Percentiles rank a stretch among this genome's conserved stretches.
Conservation (phyloP, 2,888 invertebrate genomes). For the Leptinotarsa rubiginosa region DNA sequence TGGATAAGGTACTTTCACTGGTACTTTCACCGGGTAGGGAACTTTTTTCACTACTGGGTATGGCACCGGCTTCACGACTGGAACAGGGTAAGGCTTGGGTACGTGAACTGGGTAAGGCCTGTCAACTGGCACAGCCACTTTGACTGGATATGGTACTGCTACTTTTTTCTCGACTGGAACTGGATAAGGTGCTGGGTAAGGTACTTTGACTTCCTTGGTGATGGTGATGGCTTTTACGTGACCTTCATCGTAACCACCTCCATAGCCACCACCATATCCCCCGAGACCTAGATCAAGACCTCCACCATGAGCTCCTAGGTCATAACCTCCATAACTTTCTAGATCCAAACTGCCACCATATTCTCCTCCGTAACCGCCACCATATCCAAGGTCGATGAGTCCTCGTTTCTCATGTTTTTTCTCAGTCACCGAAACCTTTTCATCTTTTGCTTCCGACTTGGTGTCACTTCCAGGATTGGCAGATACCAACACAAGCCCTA, state of each 20-base stretch:
- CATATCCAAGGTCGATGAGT: conserved; percentile 59
- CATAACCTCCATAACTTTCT: conserved; percentile 38
- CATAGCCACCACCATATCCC: conserved; percentile 40
- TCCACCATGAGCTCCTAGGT: conserved; percentile 47
- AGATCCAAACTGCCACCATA: conserved; percentile 49
- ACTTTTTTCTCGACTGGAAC: conserved; percentile 68
- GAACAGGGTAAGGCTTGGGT: conserved; percentile 67
- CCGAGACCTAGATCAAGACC: conserved; percentile 44
- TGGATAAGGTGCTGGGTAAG: conserved; percentile 70
- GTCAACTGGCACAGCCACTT: conserved; percentile 67
- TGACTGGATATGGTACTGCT: conserved; percentile 64
- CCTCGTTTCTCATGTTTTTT: conserved; percentile 60
- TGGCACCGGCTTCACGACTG: conserved; percentile 69
- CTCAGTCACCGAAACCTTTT: conserved; percentile 54
- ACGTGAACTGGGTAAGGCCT: conserved; percentile 65
- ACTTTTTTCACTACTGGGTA: conserved; percentile 71
- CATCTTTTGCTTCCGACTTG: conserved; percentile 55
- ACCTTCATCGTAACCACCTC: conserved; percentile 50
- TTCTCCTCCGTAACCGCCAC: conserved; percentile 49
- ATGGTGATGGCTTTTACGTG: conserved; percentile 62
- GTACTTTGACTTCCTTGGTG: conserved; percentile 62
- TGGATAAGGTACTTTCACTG: conserved; percentile 69
- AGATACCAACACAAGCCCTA: conserved; percentile 62
- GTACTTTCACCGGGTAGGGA: conserved; percentile 65
- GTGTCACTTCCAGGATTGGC: conserved; percentile 56